phyloP scores from a whole-genome alignment of 2,797 vertebrate species.

The Sciaenops ocellatus region DNA sequence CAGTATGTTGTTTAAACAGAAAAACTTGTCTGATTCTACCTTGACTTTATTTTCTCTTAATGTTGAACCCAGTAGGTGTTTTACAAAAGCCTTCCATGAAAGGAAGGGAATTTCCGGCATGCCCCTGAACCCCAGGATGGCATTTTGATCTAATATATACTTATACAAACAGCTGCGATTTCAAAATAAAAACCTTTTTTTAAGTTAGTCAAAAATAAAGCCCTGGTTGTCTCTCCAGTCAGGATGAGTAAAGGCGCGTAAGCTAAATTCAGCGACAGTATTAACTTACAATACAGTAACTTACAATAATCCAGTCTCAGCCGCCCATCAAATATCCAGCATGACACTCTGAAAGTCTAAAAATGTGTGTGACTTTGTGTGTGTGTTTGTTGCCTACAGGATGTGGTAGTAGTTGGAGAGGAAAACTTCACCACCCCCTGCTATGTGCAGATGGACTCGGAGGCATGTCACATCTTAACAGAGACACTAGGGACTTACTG shows the following conservation, averaged over 20 bases:
- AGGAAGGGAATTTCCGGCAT: background rate
- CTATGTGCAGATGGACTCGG: conserved; percentile 95
- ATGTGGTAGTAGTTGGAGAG: conserved; percentile 95
- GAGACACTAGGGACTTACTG: conserved; percentile 96
- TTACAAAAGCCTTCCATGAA: background rate
- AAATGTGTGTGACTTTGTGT: conserved; percentile 22
- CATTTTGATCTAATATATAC: too few relatives aligned
- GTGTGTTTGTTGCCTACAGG: conserved; percentile 80
- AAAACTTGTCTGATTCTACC: background rate
- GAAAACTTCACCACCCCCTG: conserved; percentile 98
- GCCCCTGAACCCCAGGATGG: background rate
- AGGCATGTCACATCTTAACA: conserved; percentile 97
- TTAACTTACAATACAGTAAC: background rate
- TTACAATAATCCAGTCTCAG: background rate
- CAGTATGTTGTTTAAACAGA: background rate
- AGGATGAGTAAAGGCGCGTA: background rate
- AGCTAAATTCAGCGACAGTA: background rate
- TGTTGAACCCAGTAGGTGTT: background rate
- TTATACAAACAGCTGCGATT: background rate
- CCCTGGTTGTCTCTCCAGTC: background rate
- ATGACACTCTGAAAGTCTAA: background rate
- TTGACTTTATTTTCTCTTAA: background rate
- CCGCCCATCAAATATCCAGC: conserved; percentile 2
- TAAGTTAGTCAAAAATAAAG: conserved; percentile 9
- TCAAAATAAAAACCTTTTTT: background rate